Evolutionary conservation across 2,888 invertebrate species (phyloP), one percentile per base, ranked within the genome.

Genomic region (Teinopalpus imperialis): DNA sequence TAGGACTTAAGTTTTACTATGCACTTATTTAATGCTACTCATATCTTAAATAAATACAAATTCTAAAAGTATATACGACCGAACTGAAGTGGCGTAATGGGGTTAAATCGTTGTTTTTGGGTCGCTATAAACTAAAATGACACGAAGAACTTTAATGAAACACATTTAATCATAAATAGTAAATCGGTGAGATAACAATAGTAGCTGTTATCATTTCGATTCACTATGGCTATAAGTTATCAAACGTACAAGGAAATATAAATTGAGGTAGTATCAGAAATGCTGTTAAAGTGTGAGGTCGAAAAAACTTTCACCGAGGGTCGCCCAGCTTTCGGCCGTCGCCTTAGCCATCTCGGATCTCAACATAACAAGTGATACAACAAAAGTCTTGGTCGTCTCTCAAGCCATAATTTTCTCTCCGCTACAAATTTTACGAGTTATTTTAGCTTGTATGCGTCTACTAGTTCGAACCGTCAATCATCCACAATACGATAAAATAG

Each of bases 241-340:
- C 23, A 41, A 43, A 31, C 36, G 29, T 35, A 44, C 26, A 48
- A 51, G 43, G 43, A 47, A 49, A 49, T 21, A 52, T 51, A 54
- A 55, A 60, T 54, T 45, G 56, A 61, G 57, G 52, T 56, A 52
- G 50, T 59, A 62, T 61, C 59, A 64, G 61, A 63, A 45, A 30
- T 26, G 31, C 36, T 27, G 47, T 49, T 43, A 44, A 52, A 53
- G 53, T 59, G 59, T 59, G 69, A 69, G 64, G 69, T 69, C 74
- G 69, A 66, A 59, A 72, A 71, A 79, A 83, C 86, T 86, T 86
- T 86, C 86, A 80, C 86, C 82, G 65, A 66, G 74, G 76, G 73
- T 73, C 81, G 74, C 66, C 72, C 69, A 74, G 74, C 78, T 74
- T 79, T 75, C 74, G 74, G 50, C 54, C 62, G 13, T 16, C 40